phyloP scores from a whole-genome alignment of 2,113 vertebrate genomes.

The Platanista minor region DNA sequence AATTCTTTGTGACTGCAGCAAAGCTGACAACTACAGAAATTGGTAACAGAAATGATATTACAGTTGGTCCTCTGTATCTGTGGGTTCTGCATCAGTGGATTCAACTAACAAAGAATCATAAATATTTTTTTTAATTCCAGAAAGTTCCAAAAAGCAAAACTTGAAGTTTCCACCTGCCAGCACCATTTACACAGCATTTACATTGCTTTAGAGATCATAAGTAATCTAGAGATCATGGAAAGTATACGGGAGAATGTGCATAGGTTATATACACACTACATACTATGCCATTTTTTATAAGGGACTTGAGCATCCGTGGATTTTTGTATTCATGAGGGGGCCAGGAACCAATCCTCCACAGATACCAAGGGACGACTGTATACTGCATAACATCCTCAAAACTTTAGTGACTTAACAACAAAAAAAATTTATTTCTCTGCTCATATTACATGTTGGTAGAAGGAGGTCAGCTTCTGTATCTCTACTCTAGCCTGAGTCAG shows the following conservation, averaged over 20 bases:
- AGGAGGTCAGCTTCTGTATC: background rate
- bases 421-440: conserved; percentile 30
- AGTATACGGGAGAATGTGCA: background rate
- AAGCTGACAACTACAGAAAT: conserved; percentile 40
- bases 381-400: background rate
- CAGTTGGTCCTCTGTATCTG: background rate
- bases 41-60: background rate
- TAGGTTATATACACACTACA: background rate
- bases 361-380: background rate
- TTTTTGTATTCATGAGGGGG: background rate
- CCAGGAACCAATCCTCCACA: background rate
- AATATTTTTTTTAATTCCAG: background rate
- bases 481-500: background rate
- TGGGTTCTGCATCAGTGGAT: background rate
- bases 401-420: conserved; percentile 15
- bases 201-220: background rate
- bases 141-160: background rate
- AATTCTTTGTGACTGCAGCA: conserved; percentile 17
- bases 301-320: background rate
- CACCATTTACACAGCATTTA: background rate
- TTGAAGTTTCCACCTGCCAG: background rate
- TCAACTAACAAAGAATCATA: background rate
- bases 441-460: background rate
- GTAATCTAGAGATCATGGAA: background rate
- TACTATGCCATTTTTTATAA: background rate